Evolutionary conservation across 2,797 vertebrate genomes (phyloP), one percentile per base, ranked within the genome.

Genomic region (Micrastur ruficollis): DNA sequence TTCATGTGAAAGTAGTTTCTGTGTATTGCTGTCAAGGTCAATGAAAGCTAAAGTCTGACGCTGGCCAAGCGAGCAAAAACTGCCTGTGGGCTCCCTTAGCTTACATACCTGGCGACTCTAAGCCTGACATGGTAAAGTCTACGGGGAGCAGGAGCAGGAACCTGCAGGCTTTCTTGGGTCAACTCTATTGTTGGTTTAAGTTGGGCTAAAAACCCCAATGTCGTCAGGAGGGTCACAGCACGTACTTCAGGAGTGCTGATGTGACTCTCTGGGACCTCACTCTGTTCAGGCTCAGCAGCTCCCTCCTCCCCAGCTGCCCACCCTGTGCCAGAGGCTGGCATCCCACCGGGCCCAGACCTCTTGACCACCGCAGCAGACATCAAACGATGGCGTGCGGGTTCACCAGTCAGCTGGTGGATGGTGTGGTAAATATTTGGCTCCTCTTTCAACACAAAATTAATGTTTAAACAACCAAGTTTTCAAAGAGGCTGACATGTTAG

Each of bases 21-120:
- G 79, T 71, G 52, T 76, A 17, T 79, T 93, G 44, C 95, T 96
- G 89, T 95, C 78, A 89, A 82, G 92, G 93, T 89, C 94, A 93
- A 76, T 86, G 95, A 93, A 81, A 72, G 44, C 66, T 88, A 1
- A 94, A 79, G 65, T 49, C 70, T 92, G 81, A 56, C 2, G 3
- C 58, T 59, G 66, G 76, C 87, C 93, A 93, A 81, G 92, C 62
- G 76, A 90, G 79, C 68, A 73, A 59, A 88, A 95, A 93, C 50
- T 75, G 92, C 87, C 84, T 84, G 75, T 86, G 86, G 93, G 82
- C 91, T 78, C 83, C 84, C 36, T 75, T 70, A n/a, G 46, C 70
- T 85, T 61, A 36, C 52, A 32, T 12, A 56, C 22, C 75, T 66
- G 68, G 68, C 0, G 2, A 29, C 53, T 74, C 72, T 20, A 14